phyloP scores from a whole-genome alignment of 1,140 invertebrate species.

The Myzus persicae region DNA sequence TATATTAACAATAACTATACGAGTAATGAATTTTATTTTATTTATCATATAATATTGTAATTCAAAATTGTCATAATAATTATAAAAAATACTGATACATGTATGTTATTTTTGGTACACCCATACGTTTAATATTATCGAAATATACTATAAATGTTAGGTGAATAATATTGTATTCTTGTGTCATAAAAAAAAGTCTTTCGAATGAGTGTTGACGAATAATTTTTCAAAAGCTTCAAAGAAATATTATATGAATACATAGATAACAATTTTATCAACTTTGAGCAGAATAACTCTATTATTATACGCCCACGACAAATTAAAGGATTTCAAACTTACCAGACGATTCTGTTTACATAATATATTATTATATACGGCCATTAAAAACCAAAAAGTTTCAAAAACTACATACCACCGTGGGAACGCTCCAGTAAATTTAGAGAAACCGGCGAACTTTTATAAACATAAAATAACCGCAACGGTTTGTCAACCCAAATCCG shows the following conservation, averaged over 20 bases:
- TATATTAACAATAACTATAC: not conserved
- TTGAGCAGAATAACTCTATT: not conserved
- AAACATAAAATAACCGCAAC: not conserved
- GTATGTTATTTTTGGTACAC: not conserved
- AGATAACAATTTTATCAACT: not conserved
- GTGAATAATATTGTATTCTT: not conserved
- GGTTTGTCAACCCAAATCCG: not conserved
- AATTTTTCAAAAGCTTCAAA: not conserved
- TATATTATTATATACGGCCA: not conserved
- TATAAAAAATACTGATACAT: not conserved
- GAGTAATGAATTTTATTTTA: too few relatives aligned
- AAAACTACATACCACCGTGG: not conserved
- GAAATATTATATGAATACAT: not conserved
- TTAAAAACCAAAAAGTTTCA: not conserved
- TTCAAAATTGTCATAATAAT: not conserved
- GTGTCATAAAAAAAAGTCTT: not conserved
- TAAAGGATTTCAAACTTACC: too few relatives aligned
- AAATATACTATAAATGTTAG: not conserved
- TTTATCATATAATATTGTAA: not conserved
- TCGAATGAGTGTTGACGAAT: not conserved
- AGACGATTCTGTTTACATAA: not conserved
- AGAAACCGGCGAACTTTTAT: not conserved
- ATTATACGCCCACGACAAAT: not conserved
- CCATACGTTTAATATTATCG: not conserved
- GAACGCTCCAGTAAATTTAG: not conserved